Evolutionary conservation across 2,797 vertebrate species (phyloP).

Genomic region (Hybognathus amarus): DNA sequence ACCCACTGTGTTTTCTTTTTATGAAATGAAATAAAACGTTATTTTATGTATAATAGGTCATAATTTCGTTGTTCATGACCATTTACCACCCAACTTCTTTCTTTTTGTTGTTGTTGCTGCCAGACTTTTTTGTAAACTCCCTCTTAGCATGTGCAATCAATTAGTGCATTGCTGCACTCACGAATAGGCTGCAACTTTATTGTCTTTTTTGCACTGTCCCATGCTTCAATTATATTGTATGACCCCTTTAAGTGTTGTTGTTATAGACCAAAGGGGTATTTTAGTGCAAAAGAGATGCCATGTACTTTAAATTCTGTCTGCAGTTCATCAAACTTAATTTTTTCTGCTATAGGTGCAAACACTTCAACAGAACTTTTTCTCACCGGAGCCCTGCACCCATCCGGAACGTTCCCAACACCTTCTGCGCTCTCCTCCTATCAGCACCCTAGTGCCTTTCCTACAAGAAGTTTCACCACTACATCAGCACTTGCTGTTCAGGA

Average conservation of each 20-base stretch:
- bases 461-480: constrained; percentile 88
- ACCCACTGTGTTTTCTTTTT: neutral
- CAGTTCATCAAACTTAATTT: neutral
- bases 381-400: constrained; percentile 91
- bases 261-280: neutral
- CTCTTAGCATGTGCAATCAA: neutral
- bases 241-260: neutral
- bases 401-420: constrained; percentile 91
- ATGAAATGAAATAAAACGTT: neutral
- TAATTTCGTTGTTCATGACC: neutral
- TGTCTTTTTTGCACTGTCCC: neutral
- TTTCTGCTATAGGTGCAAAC: constrained; percentile 84
- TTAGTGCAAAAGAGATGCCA: neutral
- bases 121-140: neutral
- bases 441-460: constrained; percentile 89
- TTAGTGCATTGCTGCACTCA: neutral
- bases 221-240: neutral
- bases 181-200: neutral
- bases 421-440: constrained; percentile 91
- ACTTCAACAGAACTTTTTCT: constrained; percentile 94
- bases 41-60: neutral
- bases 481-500: constrained; percentile 91
- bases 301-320: neutral
- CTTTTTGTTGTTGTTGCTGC: neutral
- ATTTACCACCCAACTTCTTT: neutral